Evolutionary conservation across 2,113 vertebrate genomes (phyloP), one percentile per base, ranked within the genome.

Genomic region (Phodopus roborovskii): DNA sequence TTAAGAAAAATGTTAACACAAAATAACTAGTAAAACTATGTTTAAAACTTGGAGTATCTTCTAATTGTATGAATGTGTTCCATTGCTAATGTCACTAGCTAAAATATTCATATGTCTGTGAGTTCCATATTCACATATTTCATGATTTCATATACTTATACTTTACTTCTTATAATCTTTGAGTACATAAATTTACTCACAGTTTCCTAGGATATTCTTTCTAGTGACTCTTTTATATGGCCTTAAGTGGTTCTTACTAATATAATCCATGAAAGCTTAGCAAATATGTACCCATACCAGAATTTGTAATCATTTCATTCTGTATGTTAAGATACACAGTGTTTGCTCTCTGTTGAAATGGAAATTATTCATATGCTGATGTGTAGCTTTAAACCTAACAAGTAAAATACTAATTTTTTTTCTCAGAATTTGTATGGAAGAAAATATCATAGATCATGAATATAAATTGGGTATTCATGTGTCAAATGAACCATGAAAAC

Each of bases 401-500:
- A 92, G 90, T 86, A 60, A 95, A 92, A 95, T 26, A 91, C 89
- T 91, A 88, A 83, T n/a, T 42, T 42, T 89, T 82, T 30, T 30
- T 92, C 58, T 89, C 94, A 75, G 78, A 91, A 96, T 42, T 95
- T 70, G 16, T 83, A 74, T 88, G 22, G 7, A 15, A 39, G 12
- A 68, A 26, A 17, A 62, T 45, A 73, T 53, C n/a, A 94, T 53
- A 83, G 68, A 64, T 91, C 45, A 96, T 83, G 50, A 79, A 16
- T 96, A 88, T 96, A 88, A 96, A 91, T 26, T 88, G 82, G 68
- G 39, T 39, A 94, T 85, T 89, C 33, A 64, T 75, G 13, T 66
- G 94, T 84, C 92, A 96, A 95, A 95, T 90, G 74, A 96, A 95
- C 22, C 73, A 92, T 78, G 48, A 92, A 97, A 96, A 92, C 60